Conservation (phyloP, 2,888 invertebrate species). For the Volucella inflata region DNA sequence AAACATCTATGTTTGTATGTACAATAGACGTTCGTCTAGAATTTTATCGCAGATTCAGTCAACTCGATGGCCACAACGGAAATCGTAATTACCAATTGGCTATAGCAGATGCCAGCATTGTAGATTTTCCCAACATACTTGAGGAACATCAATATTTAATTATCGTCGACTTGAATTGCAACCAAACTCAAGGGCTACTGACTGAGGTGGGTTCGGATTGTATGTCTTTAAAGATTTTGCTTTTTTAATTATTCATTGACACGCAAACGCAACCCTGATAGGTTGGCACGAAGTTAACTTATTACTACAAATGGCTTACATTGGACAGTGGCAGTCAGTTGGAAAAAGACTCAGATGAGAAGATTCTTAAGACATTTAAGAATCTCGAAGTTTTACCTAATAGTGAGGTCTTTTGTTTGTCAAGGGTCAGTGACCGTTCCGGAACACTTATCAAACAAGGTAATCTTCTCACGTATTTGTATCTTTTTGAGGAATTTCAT, state of each 20-base stretch:
- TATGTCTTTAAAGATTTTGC: slow-evolving; percentile 3
- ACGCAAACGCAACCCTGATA: slow-evolving; percentile 46
- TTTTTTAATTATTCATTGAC: slow-evolving; percentile 39
- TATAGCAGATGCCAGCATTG: slow-evolving; percentile 57
- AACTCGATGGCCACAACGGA: slow-evolving; percentile 46
- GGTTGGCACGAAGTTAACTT: slow-evolving; percentile 60
- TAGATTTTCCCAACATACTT: slow-evolving; percentile 73
- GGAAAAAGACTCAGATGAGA: slow-evolving; percentile 37
- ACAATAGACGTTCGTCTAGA: slow-evolving; percentile 58
- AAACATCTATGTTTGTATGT: background rate
- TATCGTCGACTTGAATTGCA: slow-evolving; percentile 76
- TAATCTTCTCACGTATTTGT: background rate
- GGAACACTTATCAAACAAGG: slow-evolving; percentile 52
- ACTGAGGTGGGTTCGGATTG: slow-evolving; percentile 41
- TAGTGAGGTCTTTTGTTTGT: slow-evolving; percentile 77
- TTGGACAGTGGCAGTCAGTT: slow-evolving; percentile 34
- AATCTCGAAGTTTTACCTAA: slow-evolving; percentile 68
- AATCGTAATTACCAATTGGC: slow-evolving; percentile 69
- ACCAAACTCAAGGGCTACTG: slow-evolving; percentile 56
- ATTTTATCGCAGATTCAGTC: slow-evolving; percentile 59
- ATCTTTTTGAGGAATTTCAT: background rate
- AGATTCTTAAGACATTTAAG: slow-evolving; percentile 56
- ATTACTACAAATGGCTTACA: slow-evolving; percentile 72
- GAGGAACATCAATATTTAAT: slow-evolving; percentile 77
- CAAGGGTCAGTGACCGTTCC: slow-evolving; percentile 17